These are phyloP conservation scores for Cheilinus undulatus DNA, from an alignment of 2,113 vertebrate genomes.

Conservation along the genomic window DNA sequence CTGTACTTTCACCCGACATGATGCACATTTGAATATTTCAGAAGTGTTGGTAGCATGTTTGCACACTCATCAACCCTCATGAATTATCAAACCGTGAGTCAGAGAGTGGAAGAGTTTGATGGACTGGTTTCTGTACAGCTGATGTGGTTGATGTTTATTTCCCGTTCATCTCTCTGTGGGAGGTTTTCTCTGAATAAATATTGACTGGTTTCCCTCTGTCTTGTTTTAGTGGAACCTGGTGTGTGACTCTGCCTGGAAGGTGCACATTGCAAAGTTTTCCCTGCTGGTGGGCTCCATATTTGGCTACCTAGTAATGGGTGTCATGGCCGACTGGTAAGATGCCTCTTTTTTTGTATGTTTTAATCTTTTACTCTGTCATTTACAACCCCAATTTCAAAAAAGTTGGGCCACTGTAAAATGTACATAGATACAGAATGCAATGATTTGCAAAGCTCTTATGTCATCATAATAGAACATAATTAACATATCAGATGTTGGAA, in stretches of 20 bases:
- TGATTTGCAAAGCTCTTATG: too few species aligned
- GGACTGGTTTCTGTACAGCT: neutral
- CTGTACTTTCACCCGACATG: neutral
- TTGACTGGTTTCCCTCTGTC: conserved; percentile 17
- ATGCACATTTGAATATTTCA: conserved; percentile 45
- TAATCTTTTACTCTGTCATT: neutral
- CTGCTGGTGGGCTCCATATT: conserved; percentile 97
- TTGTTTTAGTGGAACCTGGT: conserved; percentile 94
- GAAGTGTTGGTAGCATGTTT: neutral
- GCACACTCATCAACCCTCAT: conserved; percentile 37
- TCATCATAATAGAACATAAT: too few species aligned
- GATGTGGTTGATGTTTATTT: neutral
- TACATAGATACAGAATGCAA: too few species aligned
- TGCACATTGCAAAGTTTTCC: conserved; percentile 98
- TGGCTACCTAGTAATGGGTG: conserved; percentile 96
- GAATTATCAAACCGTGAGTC: conserved; percentile 45
- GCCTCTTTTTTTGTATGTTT: conserved; percentile 25
- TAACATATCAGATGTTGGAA: too few species aligned
- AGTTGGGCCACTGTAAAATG: too few species aligned
- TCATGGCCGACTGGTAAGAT: conserved; percentile 97
- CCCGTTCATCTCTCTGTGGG: neutral
- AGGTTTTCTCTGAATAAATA: conserved; percentile 17
- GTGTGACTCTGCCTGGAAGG: conserved; percentile 97
- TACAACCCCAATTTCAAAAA: too few species aligned
- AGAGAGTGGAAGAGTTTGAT: conserved; percentile 21